Conservation (phyloP, 2,113 vertebrate genomes). For the Rattus rattus region DNA sequence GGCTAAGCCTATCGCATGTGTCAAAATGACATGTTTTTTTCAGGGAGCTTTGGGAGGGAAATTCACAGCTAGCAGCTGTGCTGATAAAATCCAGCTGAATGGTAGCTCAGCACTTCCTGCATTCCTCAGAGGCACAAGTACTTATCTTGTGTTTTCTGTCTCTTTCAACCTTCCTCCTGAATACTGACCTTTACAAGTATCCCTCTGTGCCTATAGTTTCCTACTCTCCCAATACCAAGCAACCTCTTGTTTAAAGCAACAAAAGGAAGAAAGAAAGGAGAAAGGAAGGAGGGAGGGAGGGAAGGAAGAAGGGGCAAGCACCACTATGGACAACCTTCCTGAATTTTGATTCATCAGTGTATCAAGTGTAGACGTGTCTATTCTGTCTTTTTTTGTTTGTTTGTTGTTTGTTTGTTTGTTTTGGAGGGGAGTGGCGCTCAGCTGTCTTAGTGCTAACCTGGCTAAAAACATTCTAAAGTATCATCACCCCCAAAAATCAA, state of each 20-base stretch:
- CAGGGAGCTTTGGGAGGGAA: background rate
- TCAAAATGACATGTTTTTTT: constrained; percentile 44
- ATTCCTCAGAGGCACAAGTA: background rate
- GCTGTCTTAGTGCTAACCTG: background rate
- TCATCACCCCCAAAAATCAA: background rate
- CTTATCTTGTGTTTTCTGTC: constrained; percentile 14
- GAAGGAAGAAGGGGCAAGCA: background rate
- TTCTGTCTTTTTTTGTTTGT: background rate
- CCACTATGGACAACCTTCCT: background rate
- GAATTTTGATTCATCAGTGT: background rate
- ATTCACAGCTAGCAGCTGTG: constrained; percentile 2
- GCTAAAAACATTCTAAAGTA: background rate
- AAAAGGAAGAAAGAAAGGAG: background rate
- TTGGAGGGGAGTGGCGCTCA: background rate
- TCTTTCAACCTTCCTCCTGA: background rate
- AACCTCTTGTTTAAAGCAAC: constrained; percentile 21
- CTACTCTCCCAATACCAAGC: background rate
- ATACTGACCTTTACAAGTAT: background rate
- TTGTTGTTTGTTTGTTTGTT: background rate
- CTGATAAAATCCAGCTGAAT: constrained; percentile 53
- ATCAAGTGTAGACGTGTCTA: background rate
- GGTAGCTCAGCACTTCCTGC: background rate
- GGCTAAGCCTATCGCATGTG: constrained; percentile 45
- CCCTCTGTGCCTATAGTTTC: background rate
- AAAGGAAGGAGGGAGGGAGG: background rate